Percentiles rank a stretch among this genome's conserved stretches.
These are phyloP conservation scores for Mionectes olivaceus DNA, from an alignment of 2,797 vertebrate species.

Conservation along the genomic window DNA sequence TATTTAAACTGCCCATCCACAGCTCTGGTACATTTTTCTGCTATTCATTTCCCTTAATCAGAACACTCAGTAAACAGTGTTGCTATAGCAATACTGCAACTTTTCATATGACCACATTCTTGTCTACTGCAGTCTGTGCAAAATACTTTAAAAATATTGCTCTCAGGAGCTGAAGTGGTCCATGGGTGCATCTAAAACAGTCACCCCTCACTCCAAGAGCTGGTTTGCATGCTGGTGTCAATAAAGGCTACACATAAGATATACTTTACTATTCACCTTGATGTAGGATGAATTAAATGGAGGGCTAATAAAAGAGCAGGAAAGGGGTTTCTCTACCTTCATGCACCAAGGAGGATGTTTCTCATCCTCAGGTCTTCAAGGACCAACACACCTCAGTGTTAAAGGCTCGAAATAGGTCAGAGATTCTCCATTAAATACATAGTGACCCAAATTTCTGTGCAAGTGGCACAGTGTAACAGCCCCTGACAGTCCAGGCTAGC, in stretches of 20 bases:
- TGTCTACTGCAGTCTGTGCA: neutral
- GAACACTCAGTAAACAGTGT: constrained; percentile 38
- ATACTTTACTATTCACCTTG: neutral
- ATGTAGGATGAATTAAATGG: neutral
- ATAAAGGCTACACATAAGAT: neutral
- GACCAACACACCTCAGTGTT: neutral
- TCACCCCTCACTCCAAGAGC: neutral
- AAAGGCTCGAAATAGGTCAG: constrained; percentile 44
- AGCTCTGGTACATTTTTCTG: neutral
- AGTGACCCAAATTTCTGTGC: constrained; percentile 28
- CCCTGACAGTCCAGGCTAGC: neutral
- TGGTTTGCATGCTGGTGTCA: neutral
- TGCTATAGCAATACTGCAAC: constrained; percentile 63
- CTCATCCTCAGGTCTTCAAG: neutral
- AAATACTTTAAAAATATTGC: neutral
- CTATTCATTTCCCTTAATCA: constrained; percentile 42
- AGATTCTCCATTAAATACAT: neutral
- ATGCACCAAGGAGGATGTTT: neutral
- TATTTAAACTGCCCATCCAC: constrained; percentile 16
- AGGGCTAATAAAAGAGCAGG: neutral
- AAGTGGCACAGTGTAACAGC: neutral
- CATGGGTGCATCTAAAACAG: neutral
- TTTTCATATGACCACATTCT: constrained; percentile 22
- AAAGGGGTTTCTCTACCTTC: neutral
- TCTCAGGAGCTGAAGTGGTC: neutral